A percentile compares a stretch with the other conserved stretches of the same genome.
Evolutionary conservation across 2,888 invertebrate genomes (phyloP).

Genomic region (Drosophila nr. perissopoda): DNA sequence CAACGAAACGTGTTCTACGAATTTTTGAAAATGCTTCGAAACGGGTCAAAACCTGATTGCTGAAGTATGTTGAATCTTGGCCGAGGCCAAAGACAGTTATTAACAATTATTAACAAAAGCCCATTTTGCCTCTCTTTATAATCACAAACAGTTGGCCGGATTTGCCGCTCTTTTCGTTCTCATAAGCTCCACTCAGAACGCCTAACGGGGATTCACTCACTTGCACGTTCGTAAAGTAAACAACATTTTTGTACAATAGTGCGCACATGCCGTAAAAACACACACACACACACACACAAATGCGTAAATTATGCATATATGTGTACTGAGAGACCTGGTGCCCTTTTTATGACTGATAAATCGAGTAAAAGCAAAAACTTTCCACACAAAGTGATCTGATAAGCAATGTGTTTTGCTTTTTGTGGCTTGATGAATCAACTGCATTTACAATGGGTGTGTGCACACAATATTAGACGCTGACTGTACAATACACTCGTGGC

Average conservation of each 20-base stretch:
- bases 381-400: slow-evolving; percentile 48
- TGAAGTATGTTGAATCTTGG: neutral
- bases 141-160: neutral
- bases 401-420: slow-evolving; percentile 24
- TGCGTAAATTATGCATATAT: neutral
- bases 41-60: neutral
- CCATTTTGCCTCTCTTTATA: neutral
- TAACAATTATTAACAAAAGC: neutral
- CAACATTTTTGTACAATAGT: slow-evolving; percentile 37
- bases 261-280: slow-evolving; percentile 30
- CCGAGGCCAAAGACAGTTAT: neutral
- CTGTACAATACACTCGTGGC: slow-evolving; percentile 46
- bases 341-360: slow-evolving; percentile 49
- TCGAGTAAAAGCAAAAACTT: slow-evolving; percentile 44
- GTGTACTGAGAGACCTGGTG: slow-evolving; percentile 13
- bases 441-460: slow-evolving; percentile 22
- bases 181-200: neutral
- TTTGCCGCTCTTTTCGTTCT: neutral
- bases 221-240: slow-evolving; percentile 37
- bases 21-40: neutral
- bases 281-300: neutral
- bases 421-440: slow-evolving; percentile 62
- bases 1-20: neutral
- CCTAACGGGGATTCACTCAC: slow-evolving; percentile 20
- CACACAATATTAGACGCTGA: slow-evolving; percentile 37